Base-by-base conservation (phyloP, 2,113 vertebrate genomes). In the Ibidorhyncha struthersii region DNA sequence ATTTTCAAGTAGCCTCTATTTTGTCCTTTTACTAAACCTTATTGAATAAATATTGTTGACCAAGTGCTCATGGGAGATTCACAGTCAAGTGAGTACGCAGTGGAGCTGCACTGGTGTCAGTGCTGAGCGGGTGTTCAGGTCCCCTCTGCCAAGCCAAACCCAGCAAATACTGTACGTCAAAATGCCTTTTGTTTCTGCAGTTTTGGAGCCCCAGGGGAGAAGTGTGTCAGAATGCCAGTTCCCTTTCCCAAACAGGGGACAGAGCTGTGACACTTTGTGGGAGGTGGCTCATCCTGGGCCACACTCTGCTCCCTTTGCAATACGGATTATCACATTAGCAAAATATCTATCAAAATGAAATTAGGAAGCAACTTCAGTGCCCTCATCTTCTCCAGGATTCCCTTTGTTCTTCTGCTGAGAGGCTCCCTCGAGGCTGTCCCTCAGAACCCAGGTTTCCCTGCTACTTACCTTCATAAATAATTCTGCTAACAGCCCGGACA, bases 141-240 rank as follows among this genome's bases (percentile, higher is more conserved):
- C n/a, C 61, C 21, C 66, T 32, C 56, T 43, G 49, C 61, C 72
- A 79, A 88, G 20, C 53, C 82, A 94, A 90, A 22, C 15, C 17
- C 12, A 67, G 10, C 17, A 58, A 58, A 40, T 18, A 6, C 18
- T 18, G 4, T 15, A 59, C 9, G 41, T 67, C 52, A 67, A 59
- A 87, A 30, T 4, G 14, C 25, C 71, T 91, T 78, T 47, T 30
- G 1, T 23, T 78, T 59, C 62, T 87, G 45, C 21, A 32, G 25
- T 20, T 82, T 63, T 41, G 61, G 40, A 81, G 30, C 15, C 17
- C 10, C 6, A 23, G 8, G 47, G 6, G 10, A 67, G n/a, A 82
- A 59, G n/a, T 0, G 0, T 1, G 2, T 27, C 2, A 1, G 32
- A 27, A 6, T 59, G 41, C 20, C 61, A 74, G 38, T 1, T 67